Percentiles rank a stretch among this genome's conserved stretches.
Conservation (phyloP, 2,797 vertebrate species). For the Champsocephalus gunnari region DNA sequence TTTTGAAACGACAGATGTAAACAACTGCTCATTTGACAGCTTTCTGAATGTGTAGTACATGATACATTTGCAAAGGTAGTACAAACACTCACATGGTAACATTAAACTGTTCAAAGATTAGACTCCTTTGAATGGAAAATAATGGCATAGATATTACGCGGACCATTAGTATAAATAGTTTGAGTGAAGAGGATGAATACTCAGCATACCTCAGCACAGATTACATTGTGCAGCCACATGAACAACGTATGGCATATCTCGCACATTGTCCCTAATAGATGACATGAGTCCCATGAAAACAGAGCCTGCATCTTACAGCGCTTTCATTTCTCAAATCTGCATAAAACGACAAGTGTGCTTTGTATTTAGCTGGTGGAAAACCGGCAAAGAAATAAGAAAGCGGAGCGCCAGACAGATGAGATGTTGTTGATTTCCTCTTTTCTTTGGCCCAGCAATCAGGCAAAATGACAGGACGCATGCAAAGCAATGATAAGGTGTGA, state of each 20-base stretch:
- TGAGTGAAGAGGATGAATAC: background rate
- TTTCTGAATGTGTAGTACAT: background rate
- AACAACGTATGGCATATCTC: slow-evolving; percentile 13
- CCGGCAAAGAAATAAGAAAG: slow-evolving; percentile 43
- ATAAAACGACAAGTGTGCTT: slow-evolving; percentile 28
- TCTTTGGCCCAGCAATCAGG: slow-evolving; percentile 71
- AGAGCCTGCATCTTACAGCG: background rate
- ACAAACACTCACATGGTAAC: background rate
- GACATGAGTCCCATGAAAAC: slow-evolving; percentile 22
- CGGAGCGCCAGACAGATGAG: slow-evolving; percentile 44
- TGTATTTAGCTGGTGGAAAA: slow-evolving; percentile 34
- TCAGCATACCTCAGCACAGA: slow-evolving; percentile 10
- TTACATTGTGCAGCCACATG: slow-evolving; percentile 7
- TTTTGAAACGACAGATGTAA: background rate
- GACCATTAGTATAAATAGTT: slow-evolving; percentile 1
- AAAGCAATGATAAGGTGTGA: slow-evolving; percentile 75
- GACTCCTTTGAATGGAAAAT: background rate
- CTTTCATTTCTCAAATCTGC: slow-evolving; percentile 41
- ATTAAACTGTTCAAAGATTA: background rate
- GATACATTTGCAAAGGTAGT: background rate
- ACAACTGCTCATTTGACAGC: background rate
- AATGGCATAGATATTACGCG: slow-evolving; percentile 1
- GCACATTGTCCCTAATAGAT: slow-evolving; percentile 17
- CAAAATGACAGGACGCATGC: slow-evolving; percentile 63
- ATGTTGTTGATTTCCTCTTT: slow-evolving; percentile 64